Evolutionary conservation across 1,140 invertebrate species (phyloP), one percentile per base, ranked within the genome.

Genomic region (Mamestra configurata): DNA sequence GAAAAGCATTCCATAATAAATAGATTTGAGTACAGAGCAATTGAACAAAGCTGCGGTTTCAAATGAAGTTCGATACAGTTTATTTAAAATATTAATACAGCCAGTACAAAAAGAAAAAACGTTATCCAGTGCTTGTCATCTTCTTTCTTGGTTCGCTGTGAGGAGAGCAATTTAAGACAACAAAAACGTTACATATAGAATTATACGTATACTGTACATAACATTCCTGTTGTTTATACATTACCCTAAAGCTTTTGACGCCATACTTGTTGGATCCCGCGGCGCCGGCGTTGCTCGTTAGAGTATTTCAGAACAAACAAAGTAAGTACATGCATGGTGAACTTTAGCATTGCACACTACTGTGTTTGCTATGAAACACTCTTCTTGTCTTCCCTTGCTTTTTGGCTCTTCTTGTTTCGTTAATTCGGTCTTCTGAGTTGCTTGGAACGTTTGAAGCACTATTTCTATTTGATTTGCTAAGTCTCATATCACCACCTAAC

Each of bases 121-220:
- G 8, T 24, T 11, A 24, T 55, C 22, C 53, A 11, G 10, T 24
- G 53, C n/a, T 6, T 20, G 53, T 3, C 6, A 24, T 77, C 43
- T 77, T 77, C 15, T 73, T 31, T 49, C 71, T 64, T 53, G 31
- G 27, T 24, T 11, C 20, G 89, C n/a, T 82, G 89, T 88, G 79
- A 82, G 87, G 87, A 92, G 92, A 93, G 92, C 90, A 94, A 94
- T 94, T 90, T 94, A 94, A 93, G 93, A 94, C 93, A 94, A 94
- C 93, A 94, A 94, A 94, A 94, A 94, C 89, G 93, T 94, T 94
- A 94, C 93, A 94, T 94, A 94, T 94, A 94, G 93, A 94, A 92
- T 92, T 91, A 89, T 79, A 84, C 75, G 84, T 93, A 91, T 94
- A 94, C 93, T 94, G 93, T 94, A 94, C 92, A 93, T 94, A 94